phyloP scores from a whole-genome alignment of 2,113 vertebrate species.

The Lepidothrix coronata region DNA sequence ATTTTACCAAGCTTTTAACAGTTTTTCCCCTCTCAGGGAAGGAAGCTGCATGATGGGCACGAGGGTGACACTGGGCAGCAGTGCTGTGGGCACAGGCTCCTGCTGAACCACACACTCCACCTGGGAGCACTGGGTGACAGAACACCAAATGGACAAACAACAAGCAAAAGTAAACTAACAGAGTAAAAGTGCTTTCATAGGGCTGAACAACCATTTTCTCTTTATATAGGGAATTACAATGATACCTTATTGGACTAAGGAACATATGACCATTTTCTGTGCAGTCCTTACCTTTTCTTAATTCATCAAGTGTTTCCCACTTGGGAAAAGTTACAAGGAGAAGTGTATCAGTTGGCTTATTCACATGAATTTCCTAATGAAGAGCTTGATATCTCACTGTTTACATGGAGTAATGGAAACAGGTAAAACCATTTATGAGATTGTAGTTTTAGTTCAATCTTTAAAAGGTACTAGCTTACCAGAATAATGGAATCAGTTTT shows the following conservation, averaged over 20 bases:
- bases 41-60: neutral
- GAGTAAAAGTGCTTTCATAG: neutral
- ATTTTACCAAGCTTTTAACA: neutral
- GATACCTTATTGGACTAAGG: neutral
- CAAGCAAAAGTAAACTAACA: neutral
- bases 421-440: neutral
- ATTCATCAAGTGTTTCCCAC: neutral
- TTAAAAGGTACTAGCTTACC: neutral
- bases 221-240: rapidly evolving
- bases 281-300: neutral
- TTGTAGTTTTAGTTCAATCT: neutral
- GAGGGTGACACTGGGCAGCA: neutral
- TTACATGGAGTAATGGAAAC: neutral
- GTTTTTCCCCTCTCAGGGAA: neutral
- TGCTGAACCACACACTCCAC: rapidly evolving
- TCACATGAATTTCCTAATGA: neutral
- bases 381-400: neutral
- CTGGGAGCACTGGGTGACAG: rapidly evolving
- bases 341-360: neutral
- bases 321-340: rapidly evolving
- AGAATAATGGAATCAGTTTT: neutral
- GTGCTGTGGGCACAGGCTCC: rapidly evolving
- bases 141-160: neutral
- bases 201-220: neutral
- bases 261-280: neutral